Percentiles rank a stretch among this genome's conserved stretches.
Evolutionary conservation across 2,888 invertebrate genomes (phyloP).

Genomic region (Pheosia gnoma): DNA sequence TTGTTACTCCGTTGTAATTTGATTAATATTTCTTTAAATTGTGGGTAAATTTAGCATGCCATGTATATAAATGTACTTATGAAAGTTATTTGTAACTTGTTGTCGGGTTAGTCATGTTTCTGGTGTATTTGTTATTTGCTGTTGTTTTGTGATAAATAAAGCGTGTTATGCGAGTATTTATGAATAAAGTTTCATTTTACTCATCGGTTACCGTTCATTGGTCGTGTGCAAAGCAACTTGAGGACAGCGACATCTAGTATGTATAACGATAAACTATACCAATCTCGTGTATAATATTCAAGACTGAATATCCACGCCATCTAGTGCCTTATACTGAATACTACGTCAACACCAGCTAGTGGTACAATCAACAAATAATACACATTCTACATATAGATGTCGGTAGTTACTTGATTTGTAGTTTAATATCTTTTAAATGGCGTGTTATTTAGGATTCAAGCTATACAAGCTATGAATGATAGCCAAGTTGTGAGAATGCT

Average conservation of each 20-base stretch:
- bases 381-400: background rate
- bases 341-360: slow-evolving; percentile 15
- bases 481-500: too few species aligned
- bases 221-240: too few species aligned
- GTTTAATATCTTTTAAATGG: background rate
- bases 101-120: slow-evolving; percentile 11
- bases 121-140: slow-evolving; percentile 34
- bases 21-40: background rate
- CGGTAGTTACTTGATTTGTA: background rate
- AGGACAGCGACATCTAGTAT: too few species aligned
- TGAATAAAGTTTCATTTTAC: background rate
- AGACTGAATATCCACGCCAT: too few species aligned
- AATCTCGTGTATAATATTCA: too few species aligned
- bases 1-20: too few species aligned
- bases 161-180: slow-evolving; percentile 14
- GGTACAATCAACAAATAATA: background rate
- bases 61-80: slow-evolving; percentile 36
- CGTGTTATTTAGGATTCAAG: too few species aligned
- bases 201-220: too few species aligned
- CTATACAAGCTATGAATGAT: too few species aligned
- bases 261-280: too few species aligned
- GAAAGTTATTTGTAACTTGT: slow-evolving; percentile 22
- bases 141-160: slow-evolving; percentile 51
- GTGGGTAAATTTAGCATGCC: slow-evolving; percentile 1
- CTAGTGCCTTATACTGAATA: too few species aligned